A percentile compares a stretch with the other conserved stretches of the same genome.
These are phyloP conservation scores for Sylvicola cinctus DNA, from an alignment of 2,888 invertebrate genomes.

Conservation along the genomic window DNA sequence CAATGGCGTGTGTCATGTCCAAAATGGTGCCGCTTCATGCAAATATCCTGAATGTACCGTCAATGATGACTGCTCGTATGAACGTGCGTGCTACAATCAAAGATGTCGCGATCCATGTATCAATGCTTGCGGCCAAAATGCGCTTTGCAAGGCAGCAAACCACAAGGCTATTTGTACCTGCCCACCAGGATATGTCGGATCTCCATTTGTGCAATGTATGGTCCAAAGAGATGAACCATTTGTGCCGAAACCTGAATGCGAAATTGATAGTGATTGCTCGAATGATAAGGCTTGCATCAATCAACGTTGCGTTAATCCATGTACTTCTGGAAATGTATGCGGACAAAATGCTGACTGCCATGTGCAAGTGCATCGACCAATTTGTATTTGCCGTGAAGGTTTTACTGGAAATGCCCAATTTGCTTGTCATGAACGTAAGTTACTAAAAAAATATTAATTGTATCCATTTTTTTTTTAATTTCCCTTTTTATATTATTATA, in stretches of 20 bases:
- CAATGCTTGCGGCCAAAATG: slow-evolving; percentile 65
- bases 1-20: slow-evolving; percentile 59
- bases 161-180: slow-evolving; percentile 71
- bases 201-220: slow-evolving; percentile 53
- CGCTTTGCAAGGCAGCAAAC: slow-evolving; percentile 57
- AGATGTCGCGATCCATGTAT: slow-evolving; percentile 69
- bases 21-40: slow-evolving; percentile 49
- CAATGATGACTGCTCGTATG: slow-evolving; percentile 70
- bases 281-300: slow-evolving; percentile 68
- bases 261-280: slow-evolving; percentile 54
- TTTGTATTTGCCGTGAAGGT: slow-evolving; percentile 63
- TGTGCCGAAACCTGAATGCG: slow-evolving; percentile 52
- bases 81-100: slow-evolving; percentile 60
- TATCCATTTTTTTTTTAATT: neutral
- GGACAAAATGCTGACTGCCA: slow-evolving; percentile 60
- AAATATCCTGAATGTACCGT: slow-evolving; percentile 72
- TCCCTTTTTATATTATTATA: slow-evolving; percentile 15
- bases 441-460: slow-evolving; percentile 21
- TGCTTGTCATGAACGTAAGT: slow-evolving; percentile 51
- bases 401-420: slow-evolving; percentile 67
- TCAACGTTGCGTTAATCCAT: slow-evolving; percentile 52
- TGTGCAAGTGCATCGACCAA: slow-evolving; percentile 56
- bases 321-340: slow-evolving; percentile 43
- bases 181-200: slow-evolving; percentile 55
- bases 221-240: slow-evolving; percentile 24